Conservation (phyloP, 2,888 invertebrate species). For the Bombylius discolor region DNA sequence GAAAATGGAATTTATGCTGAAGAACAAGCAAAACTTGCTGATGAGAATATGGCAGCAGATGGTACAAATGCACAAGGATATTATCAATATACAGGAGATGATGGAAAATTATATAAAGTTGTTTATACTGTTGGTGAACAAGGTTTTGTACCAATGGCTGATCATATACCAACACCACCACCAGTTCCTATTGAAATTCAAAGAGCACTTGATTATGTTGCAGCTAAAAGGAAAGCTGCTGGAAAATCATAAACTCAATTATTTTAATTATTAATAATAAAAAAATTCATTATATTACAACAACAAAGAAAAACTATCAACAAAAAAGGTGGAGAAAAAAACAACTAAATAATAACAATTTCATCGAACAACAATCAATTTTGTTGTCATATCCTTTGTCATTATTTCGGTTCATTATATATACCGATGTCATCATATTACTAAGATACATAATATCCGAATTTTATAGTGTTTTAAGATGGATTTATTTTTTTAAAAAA, state of each 20-base stretch:
- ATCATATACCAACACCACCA: conserved; percentile 60
- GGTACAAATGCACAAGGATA: conserved; percentile 50
- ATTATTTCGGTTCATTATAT: too few relatives aligned
- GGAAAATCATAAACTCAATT: conserved; percentile 27
- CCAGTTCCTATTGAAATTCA: conserved; percentile 60
- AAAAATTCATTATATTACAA: too few relatives aligned
- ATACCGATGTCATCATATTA: too few relatives aligned
- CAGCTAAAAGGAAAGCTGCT: conserved; percentile 28
- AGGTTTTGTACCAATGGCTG: conserved; percentile 42
- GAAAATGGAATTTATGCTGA: conserved; percentile 43
- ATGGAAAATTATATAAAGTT: conserved; percentile 41
- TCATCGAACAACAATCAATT: neutral
- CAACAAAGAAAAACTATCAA: neutral
- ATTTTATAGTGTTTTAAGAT: too few relatives aligned
- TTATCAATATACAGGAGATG: conserved; percentile 54
- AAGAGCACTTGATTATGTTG: conserved; percentile 55
- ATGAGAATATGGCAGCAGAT: conserved; percentile 33
- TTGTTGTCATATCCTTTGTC: too few relatives aligned
- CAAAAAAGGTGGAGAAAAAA: neutral
- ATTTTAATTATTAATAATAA: conserved; percentile 2
- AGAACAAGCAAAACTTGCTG: conserved; percentile 44
- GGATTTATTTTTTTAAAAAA: too few relatives aligned
- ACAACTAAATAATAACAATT: neutral
- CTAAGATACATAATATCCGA: too few relatives aligned
- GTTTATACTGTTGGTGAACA: conserved; percentile 44